A percentile compares a stretch with the other conserved stretches of the same genome.
Conservation (phyloP, 92 coral and sea anemone genomes). For the Bergia puertoricense region DNA sequence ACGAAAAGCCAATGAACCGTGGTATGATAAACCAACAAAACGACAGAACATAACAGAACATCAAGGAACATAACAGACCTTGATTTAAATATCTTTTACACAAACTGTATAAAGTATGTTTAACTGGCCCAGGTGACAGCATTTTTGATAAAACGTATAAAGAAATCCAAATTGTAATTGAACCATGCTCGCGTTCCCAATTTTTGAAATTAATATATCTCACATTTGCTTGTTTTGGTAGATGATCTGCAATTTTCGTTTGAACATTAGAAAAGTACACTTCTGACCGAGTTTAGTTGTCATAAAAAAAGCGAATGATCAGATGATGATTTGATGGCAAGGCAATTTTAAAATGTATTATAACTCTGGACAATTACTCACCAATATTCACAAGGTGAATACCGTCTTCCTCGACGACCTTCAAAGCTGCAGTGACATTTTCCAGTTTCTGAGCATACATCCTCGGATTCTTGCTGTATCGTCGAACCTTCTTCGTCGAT, state of each 20-base stretch:
- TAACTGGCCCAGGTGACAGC: background rate
- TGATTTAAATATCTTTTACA: background rate
- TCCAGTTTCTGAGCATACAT: constrained; percentile 90
- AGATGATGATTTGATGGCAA: background rate
- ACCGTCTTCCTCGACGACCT: constrained; percentile 78
- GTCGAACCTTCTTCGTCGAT: constrained; percentile 76
- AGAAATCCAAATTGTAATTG: background rate
- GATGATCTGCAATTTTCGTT: background rate
- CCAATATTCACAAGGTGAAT: constrained; percentile 95
- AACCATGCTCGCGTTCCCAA: background rate
- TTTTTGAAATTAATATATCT: background rate
- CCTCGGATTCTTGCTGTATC: constrained; percentile 72
- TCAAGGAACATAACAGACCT: background rate
- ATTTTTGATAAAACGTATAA: no score
- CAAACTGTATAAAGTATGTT: background rate
- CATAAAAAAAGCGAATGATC: no score
- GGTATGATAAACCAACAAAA: background rate
- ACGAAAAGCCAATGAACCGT: background rate
- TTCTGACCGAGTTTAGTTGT: background rate
- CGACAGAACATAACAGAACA: no score
- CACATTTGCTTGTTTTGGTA: background rate
- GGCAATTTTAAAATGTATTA: background rate
- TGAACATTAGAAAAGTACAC: background rate
- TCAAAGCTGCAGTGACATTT: constrained; percentile 84
- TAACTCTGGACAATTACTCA: constrained; percentile 42